These are phyloP conservation scores for Himalopsyche phryganea DNA, from an alignment of 1,140 invertebrate species.

Conservation along the genomic window DNA sequence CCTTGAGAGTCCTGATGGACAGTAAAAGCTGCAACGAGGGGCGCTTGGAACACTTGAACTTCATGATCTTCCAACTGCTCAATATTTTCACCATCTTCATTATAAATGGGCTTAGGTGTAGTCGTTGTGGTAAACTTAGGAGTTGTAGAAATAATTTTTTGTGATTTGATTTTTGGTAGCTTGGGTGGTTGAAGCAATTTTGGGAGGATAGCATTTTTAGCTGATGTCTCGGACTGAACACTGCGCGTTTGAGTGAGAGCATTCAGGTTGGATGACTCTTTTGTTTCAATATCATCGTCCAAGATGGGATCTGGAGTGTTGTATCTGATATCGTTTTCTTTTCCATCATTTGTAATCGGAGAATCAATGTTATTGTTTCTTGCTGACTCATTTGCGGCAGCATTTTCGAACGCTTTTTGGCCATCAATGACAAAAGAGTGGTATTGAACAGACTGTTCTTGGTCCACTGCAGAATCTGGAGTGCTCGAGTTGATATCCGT, in stretches of 20 bases:
- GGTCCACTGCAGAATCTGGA: constrained; percentile 23
- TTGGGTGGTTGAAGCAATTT: constrained; percentile 18
- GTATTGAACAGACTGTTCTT: constrained; percentile 36
- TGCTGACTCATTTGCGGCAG: constrained; percentile 33
- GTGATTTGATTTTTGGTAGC: constrained; percentile 35
- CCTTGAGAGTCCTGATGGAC: constrained; percentile 76
- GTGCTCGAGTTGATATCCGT: constrained; percentile 19
- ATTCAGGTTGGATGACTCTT: constrained; percentile 41
- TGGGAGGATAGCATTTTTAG: constrained; percentile 30
- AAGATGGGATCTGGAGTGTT: constrained; percentile 42
- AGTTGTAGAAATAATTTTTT: constrained; percentile 5
- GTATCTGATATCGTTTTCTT: constrained; percentile 41
- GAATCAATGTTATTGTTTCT: neutral
- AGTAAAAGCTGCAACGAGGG: constrained; percentile 76
- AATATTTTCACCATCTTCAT: constrained; percentile 62
- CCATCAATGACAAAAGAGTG: constrained; percentile 50
- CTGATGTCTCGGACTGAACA: constrained; percentile 37
- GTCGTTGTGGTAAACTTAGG: constrained; percentile 49
- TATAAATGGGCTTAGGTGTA: constrained; percentile 57
- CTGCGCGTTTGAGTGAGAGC: constrained; percentile 41
- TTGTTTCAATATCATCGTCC: constrained; percentile 47
- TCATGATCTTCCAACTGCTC: constrained; percentile 63
- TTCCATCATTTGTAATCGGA: constrained; percentile 29
- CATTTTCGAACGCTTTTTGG: constrained; percentile 44
- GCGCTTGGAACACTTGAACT: constrained; percentile 75